Conservation (phyloP, 2,888 invertebrate genomes). For the Diadromus collaris region DNA sequence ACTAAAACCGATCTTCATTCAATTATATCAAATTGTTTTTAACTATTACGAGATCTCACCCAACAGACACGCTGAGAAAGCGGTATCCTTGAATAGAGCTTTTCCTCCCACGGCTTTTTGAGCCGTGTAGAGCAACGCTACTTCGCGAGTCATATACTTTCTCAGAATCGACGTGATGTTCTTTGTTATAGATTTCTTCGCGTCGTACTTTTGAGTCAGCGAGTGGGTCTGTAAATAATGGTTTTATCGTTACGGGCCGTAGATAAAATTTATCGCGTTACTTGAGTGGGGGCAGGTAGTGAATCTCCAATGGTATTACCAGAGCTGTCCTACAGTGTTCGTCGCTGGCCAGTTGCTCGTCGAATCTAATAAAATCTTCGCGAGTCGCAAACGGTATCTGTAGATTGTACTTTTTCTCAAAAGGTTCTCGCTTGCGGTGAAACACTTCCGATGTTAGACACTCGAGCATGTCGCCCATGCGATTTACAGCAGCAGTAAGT, state of each 20-base stretch:
- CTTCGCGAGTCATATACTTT: conserved; percentile 39
- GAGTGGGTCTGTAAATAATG: conserved; percentile 19
- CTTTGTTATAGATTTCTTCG: conserved; percentile 39
- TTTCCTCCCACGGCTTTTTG: conserved; percentile 36
- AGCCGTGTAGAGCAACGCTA: conserved; percentile 43
- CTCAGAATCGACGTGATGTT: conserved; percentile 37
- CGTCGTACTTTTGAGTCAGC: conserved; percentile 35
- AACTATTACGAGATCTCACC: conserved; percentile 14
- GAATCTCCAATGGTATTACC: not conserved
- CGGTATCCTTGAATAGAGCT: conserved; percentile 39
- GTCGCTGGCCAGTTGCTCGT: conserved; percentile 9
- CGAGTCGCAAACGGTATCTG: conserved; percentile 26
- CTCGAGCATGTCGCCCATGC: conserved; percentile 26
- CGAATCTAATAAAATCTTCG: conserved; percentile 37
- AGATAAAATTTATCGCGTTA: not conserved
- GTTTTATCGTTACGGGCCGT: not conserved
- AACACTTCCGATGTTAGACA: not conserved
- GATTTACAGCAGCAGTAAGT: conserved; percentile 23
- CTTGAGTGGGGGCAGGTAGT: not conserved
- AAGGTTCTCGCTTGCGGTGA: conserved; percentile 23
- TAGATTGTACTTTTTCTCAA: conserved; percentile 44
- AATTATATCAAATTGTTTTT: not conserved
- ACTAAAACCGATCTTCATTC: not conserved
- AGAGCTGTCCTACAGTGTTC: conserved; percentile 19
- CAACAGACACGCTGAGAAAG: conserved; percentile 34